phyloP scores from a whole-genome alignment of 2,888 invertebrate species.

The Coenonympha glycerion region DNA sequence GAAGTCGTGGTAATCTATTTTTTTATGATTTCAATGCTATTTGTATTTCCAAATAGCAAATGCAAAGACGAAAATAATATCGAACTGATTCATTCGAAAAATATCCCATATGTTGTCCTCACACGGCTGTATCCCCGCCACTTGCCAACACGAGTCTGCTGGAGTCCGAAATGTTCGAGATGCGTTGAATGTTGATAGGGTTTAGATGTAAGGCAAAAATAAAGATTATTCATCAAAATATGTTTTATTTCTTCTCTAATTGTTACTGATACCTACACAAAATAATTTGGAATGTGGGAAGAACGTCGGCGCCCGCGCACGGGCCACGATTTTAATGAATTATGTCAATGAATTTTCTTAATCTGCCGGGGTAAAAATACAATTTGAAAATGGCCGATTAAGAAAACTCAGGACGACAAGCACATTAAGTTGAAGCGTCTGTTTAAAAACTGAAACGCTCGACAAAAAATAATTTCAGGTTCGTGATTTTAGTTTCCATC shows the following conservation, averaged over 20 bases:
- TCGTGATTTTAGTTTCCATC: too few species aligned
- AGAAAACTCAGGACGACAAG: too few species aligned
- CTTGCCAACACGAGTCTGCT: constrained; percentile 6
- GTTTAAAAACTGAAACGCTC: too few species aligned
- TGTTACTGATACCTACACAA: constrained; percentile 37
- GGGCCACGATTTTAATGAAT: not conserved
- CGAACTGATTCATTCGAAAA: not conserved
- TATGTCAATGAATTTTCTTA: too few species aligned
- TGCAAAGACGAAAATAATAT: too few species aligned
- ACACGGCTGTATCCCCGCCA: not conserved
- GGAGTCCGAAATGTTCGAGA: constrained; percentile 44
- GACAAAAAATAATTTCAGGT: too few species aligned
- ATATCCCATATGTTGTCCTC: not conserved
- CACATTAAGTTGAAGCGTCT: too few species aligned
- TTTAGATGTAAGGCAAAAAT: constrained; percentile 43
- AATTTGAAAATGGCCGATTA: too few species aligned
- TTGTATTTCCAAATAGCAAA: not conserved
- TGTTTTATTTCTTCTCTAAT: constrained; percentile 43
- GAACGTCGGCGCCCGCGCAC: constrained; percentile 6
- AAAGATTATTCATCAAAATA: constrained; percentile 49
- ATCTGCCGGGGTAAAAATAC: too few species aligned
- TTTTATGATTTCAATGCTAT: not conserved
- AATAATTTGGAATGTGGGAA: constrained; percentile 45
- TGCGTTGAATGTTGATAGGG: constrained; percentile 32
- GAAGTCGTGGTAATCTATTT: not conserved